Evolutionary conservation across 2,113 vertebrate genomes (phyloP).

Genomic region (Eurystomus gularis): DNA sequence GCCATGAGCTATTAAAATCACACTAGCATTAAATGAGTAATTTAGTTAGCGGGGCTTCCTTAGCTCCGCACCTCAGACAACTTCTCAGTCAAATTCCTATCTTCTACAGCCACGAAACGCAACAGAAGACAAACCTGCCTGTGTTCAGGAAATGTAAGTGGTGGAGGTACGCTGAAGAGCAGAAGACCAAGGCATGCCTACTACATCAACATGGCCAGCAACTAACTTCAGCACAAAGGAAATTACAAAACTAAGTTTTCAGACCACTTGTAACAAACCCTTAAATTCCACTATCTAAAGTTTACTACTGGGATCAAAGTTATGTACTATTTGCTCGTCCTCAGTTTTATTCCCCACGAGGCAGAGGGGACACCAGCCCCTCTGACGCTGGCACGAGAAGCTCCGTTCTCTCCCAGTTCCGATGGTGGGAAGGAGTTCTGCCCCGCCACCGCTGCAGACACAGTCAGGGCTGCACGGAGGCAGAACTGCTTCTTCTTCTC

Average conservation of each 20-base stretch:
- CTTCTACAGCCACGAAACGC: rapidly evolving
- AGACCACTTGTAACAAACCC: background rate
- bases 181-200: background rate
- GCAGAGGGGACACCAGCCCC: rapidly evolving
- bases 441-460: background rate
- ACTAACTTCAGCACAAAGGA: background rate
- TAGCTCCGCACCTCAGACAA: background rate
- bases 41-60: background rate
- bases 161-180: background rate
- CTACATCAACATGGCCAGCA: background rate
- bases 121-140: background rate
- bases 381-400: rapidly evolving
- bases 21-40: background rate
- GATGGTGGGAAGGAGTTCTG: background rate
- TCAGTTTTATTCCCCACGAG: background rate
- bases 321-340: background rate
- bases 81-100: rapidly evolving
- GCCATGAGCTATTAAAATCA: background rate
- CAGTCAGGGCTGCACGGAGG: background rate
- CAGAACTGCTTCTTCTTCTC: background rate
- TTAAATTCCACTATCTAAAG: background rate
- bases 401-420: background rate
- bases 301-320: background rate
- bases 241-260: background rate
- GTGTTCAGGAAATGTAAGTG: background rate